A percentile compares a stretch with the other conserved stretches of the same genome.
Conservation (phyloP, 2,888 invertebrate genomes). For the Horisme vitalbata region DNA sequence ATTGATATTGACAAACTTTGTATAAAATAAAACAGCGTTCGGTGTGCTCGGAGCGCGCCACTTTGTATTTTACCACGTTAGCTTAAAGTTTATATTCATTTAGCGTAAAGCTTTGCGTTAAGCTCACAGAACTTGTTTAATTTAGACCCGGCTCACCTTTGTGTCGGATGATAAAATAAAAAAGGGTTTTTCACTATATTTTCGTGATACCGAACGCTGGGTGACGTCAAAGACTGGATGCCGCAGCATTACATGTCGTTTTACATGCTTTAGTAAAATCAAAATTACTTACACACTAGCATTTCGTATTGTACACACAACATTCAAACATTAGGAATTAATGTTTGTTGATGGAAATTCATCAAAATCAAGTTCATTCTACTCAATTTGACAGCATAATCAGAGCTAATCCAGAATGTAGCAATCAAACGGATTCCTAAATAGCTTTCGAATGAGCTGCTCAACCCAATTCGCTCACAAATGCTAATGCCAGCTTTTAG, state of each 20-base stretch:
- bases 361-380: constrained; percentile 16
- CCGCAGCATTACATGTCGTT: neutral
- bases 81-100: constrained; percentile 43
- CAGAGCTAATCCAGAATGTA: constrained; percentile 49
- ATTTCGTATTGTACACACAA: too few relatives aligned
- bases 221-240: constrained; percentile 45
- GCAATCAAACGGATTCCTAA: constrained; percentile 61
- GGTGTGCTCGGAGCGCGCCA: constrained; percentile 23
- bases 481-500: constrained; percentile 71
- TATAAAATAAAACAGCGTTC: constrained; percentile 37
- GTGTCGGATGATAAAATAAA: constrained; percentile 55
- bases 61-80: constrained; percentile 38
- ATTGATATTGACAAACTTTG: constrained; percentile 52
- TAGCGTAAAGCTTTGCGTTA: constrained; percentile 31
- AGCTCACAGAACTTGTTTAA: constrained; percentile 54
- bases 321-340: too few relatives aligned
- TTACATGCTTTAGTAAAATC: constrained; percentile 1
- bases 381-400: constrained; percentile 42
- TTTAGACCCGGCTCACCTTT: constrained; percentile 60
- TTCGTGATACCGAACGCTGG: constrained; percentile 43
- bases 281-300: neutral
- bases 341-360: too few relatives aligned
- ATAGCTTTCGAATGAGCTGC: constrained; percentile 58
- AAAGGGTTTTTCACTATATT: constrained; percentile 48
- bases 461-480: constrained; percentile 55